These are phyloP conservation scores for Mugil cephalus DNA, from an alignment of 2,113 vertebrate species.

Conservation along the genomic window DNA sequence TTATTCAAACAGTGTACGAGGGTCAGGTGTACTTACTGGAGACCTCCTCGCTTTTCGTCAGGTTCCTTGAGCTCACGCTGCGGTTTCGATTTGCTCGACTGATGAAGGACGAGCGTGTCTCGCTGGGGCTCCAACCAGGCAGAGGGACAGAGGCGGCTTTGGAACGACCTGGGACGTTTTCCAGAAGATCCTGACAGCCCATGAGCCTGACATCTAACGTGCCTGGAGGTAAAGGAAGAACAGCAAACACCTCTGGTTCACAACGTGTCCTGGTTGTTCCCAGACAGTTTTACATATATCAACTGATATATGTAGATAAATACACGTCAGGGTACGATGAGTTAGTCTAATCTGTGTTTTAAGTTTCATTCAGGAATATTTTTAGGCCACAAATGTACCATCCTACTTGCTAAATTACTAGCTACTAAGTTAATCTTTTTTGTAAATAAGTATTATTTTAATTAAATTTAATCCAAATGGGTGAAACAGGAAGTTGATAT, in stretches of 20 bases:
- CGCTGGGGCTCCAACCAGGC: constrained; percentile 97
- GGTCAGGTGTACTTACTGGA: constrained; percentile 85
- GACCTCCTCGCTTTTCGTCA: constrained; percentile 95
- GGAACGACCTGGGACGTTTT: constrained; percentile 96
- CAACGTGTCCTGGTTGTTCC: background rate
- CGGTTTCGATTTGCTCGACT: constrained; percentile 94
- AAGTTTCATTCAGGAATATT: background rate
- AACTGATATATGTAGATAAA: background rate
- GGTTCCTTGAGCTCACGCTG: constrained; percentile 91
- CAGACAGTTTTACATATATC: background rate
- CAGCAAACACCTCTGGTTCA: background rate
- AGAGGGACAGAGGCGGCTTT: constrained; percentile 92
- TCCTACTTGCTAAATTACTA: too few species aligned
- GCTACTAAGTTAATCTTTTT: too few species aligned
- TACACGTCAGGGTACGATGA: background rate
- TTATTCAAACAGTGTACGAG: background rate
- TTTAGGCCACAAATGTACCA: background rate
- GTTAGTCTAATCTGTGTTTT: background rate
- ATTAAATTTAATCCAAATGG: too few species aligned
- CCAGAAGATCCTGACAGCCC: constrained; percentile 99
- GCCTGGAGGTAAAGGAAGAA: constrained; percentile 80
- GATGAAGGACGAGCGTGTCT: constrained; percentile 96
- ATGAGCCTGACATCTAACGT: constrained; percentile 98
- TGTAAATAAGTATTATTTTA: too few species aligned
- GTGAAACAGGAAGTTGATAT: too few species aligned